A percentile compares a stretch with the other conserved stretches of the same genome.
phyloP scores from a whole-genome alignment of 2,797 vertebrate genomes.

The Helarctos malayanus region DNA sequence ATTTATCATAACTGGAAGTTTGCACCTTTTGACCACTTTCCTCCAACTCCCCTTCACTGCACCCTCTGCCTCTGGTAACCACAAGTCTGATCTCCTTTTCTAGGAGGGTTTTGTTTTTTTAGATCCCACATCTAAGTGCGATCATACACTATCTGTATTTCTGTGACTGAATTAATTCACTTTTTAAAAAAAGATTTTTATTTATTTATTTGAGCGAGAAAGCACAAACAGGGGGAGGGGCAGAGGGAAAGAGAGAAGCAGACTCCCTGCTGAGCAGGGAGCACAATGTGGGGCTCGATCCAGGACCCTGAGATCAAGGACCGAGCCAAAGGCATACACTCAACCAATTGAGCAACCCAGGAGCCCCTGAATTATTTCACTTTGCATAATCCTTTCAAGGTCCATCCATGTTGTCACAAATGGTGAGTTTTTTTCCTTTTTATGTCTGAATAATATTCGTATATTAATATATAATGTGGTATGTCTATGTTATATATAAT shows the following conservation, averaged over 20 bases:
- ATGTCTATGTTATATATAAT: not conserved
- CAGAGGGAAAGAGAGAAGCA: too few relatives aligned
- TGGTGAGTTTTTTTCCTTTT: too few relatives aligned
- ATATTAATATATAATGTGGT: not conserved
- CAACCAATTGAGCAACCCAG: too few relatives aligned
- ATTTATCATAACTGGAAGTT: not conserved
- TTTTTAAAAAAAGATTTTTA: not conserved
- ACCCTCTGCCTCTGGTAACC: not conserved
- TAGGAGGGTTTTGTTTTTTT: not conserved
- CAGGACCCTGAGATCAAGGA: too few relatives aligned
- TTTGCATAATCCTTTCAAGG: not conserved
- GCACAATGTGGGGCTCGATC: not conserved
- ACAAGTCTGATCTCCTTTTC: not conserved
- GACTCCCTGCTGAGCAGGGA: not conserved
- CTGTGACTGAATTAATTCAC: not conserved
- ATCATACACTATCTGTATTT: not conserved
- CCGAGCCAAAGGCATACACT: too few relatives aligned
- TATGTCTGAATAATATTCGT: not conserved
- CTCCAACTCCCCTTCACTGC: not conserved
- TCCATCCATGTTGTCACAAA: not conserved
- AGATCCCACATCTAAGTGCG: not conserved
- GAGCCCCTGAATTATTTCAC: not conserved
- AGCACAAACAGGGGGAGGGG: too few relatives aligned
- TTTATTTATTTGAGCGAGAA: not conserved
- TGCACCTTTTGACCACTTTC: not conserved